Conservation (phyloP, 2,113 vertebrate species). For the Penelope pileata region DNA sequence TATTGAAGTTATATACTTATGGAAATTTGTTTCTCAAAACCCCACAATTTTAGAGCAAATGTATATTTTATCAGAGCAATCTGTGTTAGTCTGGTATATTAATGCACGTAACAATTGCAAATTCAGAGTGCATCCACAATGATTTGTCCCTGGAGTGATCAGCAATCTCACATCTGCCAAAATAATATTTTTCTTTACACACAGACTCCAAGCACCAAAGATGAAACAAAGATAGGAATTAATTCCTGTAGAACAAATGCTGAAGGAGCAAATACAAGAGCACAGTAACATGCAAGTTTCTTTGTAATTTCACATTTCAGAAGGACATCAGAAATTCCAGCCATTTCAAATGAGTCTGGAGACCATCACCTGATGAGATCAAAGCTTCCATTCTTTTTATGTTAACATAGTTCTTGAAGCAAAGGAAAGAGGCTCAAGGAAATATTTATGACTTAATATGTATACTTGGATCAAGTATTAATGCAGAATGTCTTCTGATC, state of each 20-base stretch:
- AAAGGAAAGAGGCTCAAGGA: neutral
- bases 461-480: neutral
- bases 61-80: constrained; percentile 50
- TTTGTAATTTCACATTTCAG: neutral
- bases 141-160: neutral
- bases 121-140: neutral
- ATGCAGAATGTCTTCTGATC: neutral
- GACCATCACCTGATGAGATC: constrained; percentile 13
- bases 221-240: neutral
- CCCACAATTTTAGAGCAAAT: neutral
- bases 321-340: neutral
- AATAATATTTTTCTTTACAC: neutral
- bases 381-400: neutral
- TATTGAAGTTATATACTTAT: neutral
- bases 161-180: neutral
- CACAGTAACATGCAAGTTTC: neutral
- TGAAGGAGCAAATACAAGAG: neutral
- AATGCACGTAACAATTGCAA: neutral
- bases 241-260: constrained; percentile 7
- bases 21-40: neutral
- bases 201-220: neutral
- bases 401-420: neutral
- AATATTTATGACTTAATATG: neutral
- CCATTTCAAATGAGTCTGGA: constrained; percentile 25
- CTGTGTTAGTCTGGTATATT: constrained; percentile 63